phyloP scores from a whole-genome alignment of 2,888 invertebrate species.

The Parasteatoda lunata region DNA sequence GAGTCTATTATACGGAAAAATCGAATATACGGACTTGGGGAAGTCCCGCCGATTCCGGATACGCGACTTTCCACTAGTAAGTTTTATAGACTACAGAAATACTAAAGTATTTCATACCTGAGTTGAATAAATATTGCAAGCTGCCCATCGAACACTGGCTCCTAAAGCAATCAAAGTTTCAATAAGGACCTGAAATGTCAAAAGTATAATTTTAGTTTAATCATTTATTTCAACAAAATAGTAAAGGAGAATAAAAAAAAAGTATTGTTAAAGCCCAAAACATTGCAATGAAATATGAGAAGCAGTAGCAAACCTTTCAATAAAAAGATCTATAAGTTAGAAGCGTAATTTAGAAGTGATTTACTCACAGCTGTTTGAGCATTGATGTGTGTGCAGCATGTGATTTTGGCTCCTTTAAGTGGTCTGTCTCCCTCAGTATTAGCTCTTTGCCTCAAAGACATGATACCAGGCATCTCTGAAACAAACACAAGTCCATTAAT shows the following conservation, averaged over 20 bases:
- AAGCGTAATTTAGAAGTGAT: too few relatives aligned
- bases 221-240: too few relatives aligned
- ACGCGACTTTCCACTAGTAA: too few relatives aligned
- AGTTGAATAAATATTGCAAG: constrained; percentile 98
- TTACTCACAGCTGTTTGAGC: constrained; percentile 91
- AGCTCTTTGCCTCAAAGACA: constrained; percentile 93
- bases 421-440: constrained; percentile 88
- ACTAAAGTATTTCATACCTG: constrained; percentile 78
- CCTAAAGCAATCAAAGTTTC: constrained; percentile 76
- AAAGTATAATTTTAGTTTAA: background rate
- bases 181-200: constrained; percentile 74
- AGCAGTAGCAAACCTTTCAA: background rate
- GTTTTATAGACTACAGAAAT: too few relatives aligned
- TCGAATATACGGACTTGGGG: too few relatives aligned
- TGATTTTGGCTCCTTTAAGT: constrained; percentile 94
- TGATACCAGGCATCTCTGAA: constrained; percentile 97
- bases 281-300: background rate
- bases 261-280: too few relatives aligned
- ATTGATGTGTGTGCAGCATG: constrained; percentile 98
- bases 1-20: too few relatives aligned
- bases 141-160: constrained; percentile 89
- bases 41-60: too few relatives aligned
- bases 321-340: background rate
- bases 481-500: too few relatives aligned
- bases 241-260: too few relatives aligned